A percentile compares a stretch with the other conserved stretches of the same genome.
phyloP scores from a whole-genome alignment of 2,888 invertebrate genomes.

The Arge pagana region DNA sequence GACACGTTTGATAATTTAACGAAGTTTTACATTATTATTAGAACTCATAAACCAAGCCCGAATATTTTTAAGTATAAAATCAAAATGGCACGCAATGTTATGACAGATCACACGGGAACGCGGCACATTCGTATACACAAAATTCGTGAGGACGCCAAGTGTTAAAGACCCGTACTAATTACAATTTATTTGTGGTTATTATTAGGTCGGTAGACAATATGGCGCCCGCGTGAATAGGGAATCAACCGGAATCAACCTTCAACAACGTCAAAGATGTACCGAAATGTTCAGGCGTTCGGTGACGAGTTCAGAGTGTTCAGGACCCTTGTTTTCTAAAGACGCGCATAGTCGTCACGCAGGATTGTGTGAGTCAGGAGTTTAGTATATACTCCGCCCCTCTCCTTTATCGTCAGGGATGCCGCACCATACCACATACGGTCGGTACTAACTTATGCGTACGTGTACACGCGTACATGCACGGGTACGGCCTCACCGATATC shows the following conservation, averaged over 20 bases:
- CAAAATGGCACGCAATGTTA: constrained; percentile 25
- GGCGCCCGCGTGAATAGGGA: constrained; percentile 33
- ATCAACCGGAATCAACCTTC: constrained; percentile 20
- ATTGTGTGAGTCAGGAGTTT: constrained; percentile 27
- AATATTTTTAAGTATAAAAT: constrained; percentile 8
- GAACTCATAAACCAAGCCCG: constrained; percentile 9
- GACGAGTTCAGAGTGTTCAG: constrained; percentile 47
- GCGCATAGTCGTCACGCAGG: constrained; percentile 43
- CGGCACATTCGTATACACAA: constrained; percentile 24
- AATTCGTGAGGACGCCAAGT: constrained; percentile 28
- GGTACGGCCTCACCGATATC: too few species aligned
- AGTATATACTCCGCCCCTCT: constrained; percentile 22
- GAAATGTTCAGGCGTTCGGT: constrained; percentile 47
- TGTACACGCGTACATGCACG: constrained; percentile 10
- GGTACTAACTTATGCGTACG: background rate
- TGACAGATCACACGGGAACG: constrained; percentile 23
- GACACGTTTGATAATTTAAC: constrained; percentile 3
- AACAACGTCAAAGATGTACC: constrained; percentile 27
- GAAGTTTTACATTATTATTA: background rate
- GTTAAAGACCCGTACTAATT: constrained; percentile 31
- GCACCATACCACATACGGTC: background rate
- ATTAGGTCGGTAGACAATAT: constrained; percentile 39
- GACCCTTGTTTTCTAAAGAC: constrained; percentile 46
- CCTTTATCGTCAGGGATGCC: constrained; percentile 17
- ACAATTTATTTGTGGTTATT: constrained; percentile 38